Conservation (phyloP, 2,797 vertebrate species). For the Carduelis carduelis region DNA sequence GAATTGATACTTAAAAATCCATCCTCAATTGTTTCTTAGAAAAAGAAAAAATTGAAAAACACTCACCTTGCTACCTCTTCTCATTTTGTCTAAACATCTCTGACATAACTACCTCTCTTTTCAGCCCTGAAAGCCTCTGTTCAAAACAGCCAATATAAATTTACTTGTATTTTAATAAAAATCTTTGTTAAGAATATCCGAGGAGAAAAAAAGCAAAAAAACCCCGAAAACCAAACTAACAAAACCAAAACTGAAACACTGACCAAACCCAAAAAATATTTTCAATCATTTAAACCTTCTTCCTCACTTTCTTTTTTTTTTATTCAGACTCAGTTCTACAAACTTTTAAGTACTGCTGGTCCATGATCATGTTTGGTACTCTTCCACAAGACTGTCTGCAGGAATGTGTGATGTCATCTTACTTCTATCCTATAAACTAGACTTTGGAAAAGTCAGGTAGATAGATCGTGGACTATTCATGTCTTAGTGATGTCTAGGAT, state of each 20-base stretch:
- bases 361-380: background rate
- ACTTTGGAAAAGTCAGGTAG: background rate
- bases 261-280: background rate
- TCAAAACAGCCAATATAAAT: background rate
- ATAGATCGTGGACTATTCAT: background rate
- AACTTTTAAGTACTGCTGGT: accelerated
- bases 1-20: background rate
- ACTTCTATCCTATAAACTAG: background rate
- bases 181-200: background rate
- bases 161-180: background rate
- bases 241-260: background rate
- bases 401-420: background rate
- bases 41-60: background rate
- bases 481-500: background rate
- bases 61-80: background rate
- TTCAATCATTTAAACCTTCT: background rate
- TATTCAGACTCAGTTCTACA: background rate
- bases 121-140: background rate
- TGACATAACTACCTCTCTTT: background rate
- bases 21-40: background rate
- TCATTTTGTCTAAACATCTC: background rate
- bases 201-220: accelerated
- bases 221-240: accelerated
- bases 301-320: background rate
- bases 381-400: background rate